Base-by-base conservation (phyloP, 2,888 invertebrate genomes). In the Stratiomys singularior region DNA sequence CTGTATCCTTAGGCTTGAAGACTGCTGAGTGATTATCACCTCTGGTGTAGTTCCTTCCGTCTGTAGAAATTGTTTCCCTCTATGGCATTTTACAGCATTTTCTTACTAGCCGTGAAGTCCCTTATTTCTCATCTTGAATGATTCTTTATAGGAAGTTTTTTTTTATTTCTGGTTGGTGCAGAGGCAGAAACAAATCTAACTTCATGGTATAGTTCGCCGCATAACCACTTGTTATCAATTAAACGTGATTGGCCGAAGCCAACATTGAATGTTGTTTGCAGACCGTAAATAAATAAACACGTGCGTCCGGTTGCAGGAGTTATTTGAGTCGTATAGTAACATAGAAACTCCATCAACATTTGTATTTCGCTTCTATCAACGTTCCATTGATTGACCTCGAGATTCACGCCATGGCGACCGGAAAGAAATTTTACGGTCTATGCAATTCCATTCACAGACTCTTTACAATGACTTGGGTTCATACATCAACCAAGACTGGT, bases 341-440 rank as follows among this genome's bases (percentile, higher is more conserved):
- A 52, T 13, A 18, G 52, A 18, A 15, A 4, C 15, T 60, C 60
- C 25, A 60, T 25, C 60, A 23, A 3, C 18, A 5, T 60, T 7
- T 23, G 60, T 11, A 60, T 60, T 25, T 13, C n/a, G 21, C 25
- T 60, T 60, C 60, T 9, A 25, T 25, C 80, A 78, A 77, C 80
- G 81, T 80, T 81, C 79, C 81, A 78, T 78, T 81, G 81, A 80
- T 81, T 81, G 78, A 80, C 78, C 80, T 74, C 79, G 66, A 66
- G 64, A 28, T n/a, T 27, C 67, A 30, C 27, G 46, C 64, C 13
- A 21, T 37, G 66, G 23, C 71, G 77, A 78, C 79, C 78, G 80
- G 79, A 80, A 80, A 80, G 79, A 79, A 80, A 81, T 81, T 81
- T 80, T 76, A 81, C 78, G 80, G 78, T 79, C 74, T 47, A 71